Percentiles rank a stretch among this genome's conserved stretches.
Conservation (phyloP, 2,113 vertebrate species). For the Petaurus breviceps region DNA sequence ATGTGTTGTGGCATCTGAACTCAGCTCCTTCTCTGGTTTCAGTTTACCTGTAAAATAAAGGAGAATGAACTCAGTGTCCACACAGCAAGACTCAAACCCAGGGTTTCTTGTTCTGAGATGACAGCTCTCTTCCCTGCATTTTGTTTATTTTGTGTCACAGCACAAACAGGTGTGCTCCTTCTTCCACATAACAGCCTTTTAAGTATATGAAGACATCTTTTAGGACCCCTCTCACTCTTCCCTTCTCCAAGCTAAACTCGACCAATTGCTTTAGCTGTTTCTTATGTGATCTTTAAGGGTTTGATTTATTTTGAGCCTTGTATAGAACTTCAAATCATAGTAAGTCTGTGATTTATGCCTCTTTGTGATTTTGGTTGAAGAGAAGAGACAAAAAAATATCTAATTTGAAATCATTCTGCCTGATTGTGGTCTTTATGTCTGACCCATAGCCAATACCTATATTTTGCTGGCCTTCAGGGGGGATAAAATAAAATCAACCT, state of each 20-base stretch:
- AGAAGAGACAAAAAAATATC: not conserved
- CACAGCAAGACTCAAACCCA: not conserved
- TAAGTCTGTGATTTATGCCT: not conserved
- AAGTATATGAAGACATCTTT: not conserved
- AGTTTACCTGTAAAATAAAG: not conserved
- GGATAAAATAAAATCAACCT: not conserved
- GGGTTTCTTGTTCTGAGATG: not conserved
- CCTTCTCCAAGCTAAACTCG: not conserved
- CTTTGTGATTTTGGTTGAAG: not conserved
- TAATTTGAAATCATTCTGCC: not conserved
- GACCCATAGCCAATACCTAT: not conserved
- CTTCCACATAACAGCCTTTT: not conserved
- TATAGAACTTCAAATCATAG: not conserved
- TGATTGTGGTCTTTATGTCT: not conserved
- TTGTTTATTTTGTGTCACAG: not conserved
- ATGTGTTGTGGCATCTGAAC: not conserved
- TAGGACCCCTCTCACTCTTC: not conserved
- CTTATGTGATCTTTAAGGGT: not conserved
- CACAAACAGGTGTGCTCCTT: not conserved
- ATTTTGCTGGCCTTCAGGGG: slow-evolving; percentile 1
- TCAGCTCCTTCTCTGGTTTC: not conserved
- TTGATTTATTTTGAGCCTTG: not conserved
- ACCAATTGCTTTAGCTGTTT: not conserved
- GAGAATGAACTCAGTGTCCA: not conserved
- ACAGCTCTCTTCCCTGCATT: not conserved